Evolutionary conservation across 2,113 vertebrate species (phyloP), one percentile per base, ranked within the genome.

Genomic region (Trogon melanurus): DNA sequence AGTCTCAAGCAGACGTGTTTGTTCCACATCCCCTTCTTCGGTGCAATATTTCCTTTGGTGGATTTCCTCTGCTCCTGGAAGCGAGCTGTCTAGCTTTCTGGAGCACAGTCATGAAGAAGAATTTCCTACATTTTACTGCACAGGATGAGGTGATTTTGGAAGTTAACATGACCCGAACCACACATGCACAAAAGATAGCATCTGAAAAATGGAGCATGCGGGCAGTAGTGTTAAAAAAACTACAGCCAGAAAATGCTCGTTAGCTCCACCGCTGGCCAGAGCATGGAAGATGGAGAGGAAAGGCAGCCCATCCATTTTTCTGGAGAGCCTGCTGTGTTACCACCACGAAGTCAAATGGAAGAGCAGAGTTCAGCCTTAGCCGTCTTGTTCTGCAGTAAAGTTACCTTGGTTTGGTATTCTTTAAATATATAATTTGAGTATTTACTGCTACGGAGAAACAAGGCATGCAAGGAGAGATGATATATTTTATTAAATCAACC

Each of bases 61-160:
- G 91, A 69, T 87, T 96, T 94, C 88, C 88, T 96, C 88, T 79
- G 47, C 95, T 95, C 58, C 92, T 94, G 95, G 89, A 82, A 97
- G 92, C 25, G 36, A 71, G 54, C 71, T 86, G 69, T 81, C 73
- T 60, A 62, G 50, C 74, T 79, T 79, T 80, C 62, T 89, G 88
- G 61, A 90, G 84, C 79, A 79, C 62, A 47, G 10, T 70, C 80
- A 67, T 6, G 30, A 73, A 76, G 82, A 76, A 78, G 87, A 87
- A 90, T 81, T 93, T 94, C 81, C 79, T 79, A 88, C 26, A 3
- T 87, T 93, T 89, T 57, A 83, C 89, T 79, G 70, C 80, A 64
- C 80, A 85, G 70, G 87, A 89, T 75, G 79, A 89, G 83, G 85
- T 60, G 86, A 67, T 54, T 91, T 72, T 79, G 86, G 85, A 92